Evolutionary conservation across 2,888 invertebrate species (phyloP), one percentile per base, ranked within the genome.

Genomic region (Saturnia japonica): DNA sequence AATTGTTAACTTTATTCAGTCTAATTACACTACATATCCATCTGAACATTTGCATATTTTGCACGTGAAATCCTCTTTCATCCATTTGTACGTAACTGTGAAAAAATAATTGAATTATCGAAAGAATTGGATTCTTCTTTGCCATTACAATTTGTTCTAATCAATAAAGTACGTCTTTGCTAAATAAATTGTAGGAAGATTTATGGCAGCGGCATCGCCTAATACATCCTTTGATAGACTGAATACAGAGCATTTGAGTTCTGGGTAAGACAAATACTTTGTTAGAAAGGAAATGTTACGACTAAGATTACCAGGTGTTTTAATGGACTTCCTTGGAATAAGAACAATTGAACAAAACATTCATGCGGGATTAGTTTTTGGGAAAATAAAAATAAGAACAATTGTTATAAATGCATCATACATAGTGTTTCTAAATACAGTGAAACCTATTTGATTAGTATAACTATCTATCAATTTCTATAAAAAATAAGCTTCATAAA

Each of bases 211-310:
- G 54, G 54, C 22, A n/a, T n/a, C n/a, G n/a, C 22, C 54, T 22
- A 54, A n/a, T 54, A 54, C 11, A n/a, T n/a, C 54, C 54, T 54
- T 62, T 34, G 62, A 62, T 34, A 62, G 62, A 19, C 14, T 62
- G 34, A 16, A 62, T 62, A 16, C 19, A 62, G n/a, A 62, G 62
- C 62, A 62, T 34, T 62, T 62, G 16, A 62, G 62, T 62, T 62
- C 34, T 6, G 62, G 34, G 34, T 19, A 34, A 34, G 34, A 16
- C n/a, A 8, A n/a, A 34, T 62, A 62, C 62, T 62, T 62, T 34
- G 34, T 62, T 62, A 54, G 28, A 28, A 9, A 28, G 28, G 28
- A 62, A 62, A 62, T 34, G 12, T 28, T 14, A 34, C 14, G 34
- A 34, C 34, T 28, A 34, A 34, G 8, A 4, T 34, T 54, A n/a